phyloP scores from a whole-genome alignment of 37 sponge, comb jelly and placozoan genomes.

The Crambe crambe region DNA sequence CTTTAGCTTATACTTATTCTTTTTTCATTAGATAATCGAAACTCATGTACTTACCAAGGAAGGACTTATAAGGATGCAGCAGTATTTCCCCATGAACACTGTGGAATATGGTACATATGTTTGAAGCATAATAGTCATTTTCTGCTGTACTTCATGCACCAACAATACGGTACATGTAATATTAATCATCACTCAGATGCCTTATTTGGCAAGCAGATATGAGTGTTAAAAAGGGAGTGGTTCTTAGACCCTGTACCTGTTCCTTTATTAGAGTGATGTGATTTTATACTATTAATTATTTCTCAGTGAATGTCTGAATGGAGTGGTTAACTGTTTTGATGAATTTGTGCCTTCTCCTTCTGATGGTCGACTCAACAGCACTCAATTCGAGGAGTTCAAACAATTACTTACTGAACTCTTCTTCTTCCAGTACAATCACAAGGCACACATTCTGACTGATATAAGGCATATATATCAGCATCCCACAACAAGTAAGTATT shows the following conservation, averaged over 20 bases:
- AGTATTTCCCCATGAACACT: background rate
- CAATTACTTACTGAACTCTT: background rate
- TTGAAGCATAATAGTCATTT: too few species aligned
- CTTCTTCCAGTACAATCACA: constrained; percentile 16
- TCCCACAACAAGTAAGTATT: background rate
- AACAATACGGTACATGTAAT: background rate
- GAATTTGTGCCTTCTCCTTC: constrained; percentile 1
- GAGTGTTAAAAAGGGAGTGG: background rate
- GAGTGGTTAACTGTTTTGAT: constrained; percentile 11
- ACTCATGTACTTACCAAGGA: constrained; percentile 9
- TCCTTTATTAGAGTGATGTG: background rate
- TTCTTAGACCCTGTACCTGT: too few species aligned
- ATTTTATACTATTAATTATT: background rate
- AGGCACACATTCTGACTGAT: constrained; percentile 12
- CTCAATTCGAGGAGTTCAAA: background rate
- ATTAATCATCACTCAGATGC: background rate
- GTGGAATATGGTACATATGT: constrained; percentile 57
- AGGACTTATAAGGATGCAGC: constrained; percentile 3
- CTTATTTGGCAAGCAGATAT: background rate
- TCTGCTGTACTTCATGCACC: too few species aligned
- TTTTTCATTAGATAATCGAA: constrained; percentile 14
- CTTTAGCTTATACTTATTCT: background rate
- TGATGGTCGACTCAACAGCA: constrained; percentile 4
- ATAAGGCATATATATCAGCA: constrained; percentile 14
- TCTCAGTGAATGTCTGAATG: constrained; percentile 40